These are phyloP conservation scores for Clavelina lepadiformis DNA, from an alignment of 23 tunicate species.

Conservation along the genomic window DNA sequence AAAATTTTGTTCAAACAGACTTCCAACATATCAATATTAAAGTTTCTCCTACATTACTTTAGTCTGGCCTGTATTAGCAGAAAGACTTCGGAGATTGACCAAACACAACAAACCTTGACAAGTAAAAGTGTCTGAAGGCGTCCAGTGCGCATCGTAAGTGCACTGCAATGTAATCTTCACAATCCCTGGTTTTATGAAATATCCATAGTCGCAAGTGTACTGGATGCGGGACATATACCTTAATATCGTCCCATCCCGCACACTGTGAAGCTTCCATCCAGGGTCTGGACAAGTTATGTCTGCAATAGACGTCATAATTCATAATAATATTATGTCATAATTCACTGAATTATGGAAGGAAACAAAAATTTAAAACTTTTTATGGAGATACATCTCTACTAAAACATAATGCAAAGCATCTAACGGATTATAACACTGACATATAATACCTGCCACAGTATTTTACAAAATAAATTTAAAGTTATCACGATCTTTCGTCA, in stretches of 20 bases:
- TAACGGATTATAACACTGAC: no score
- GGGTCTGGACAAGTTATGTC: conserved; percentile 29
- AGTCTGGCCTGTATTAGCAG: no score
- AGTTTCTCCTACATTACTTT: no score
- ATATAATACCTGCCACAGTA: neutral
- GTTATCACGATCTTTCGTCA: neutral
- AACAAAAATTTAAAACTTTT: neutral
- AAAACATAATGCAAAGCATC: no score
- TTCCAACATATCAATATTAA: no score
- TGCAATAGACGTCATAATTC: no score
- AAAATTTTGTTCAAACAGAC: no score
- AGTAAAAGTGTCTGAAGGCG: conserved; percentile 19
- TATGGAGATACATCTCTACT: no score
- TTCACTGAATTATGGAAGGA: neutral
- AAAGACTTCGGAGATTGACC: no score
- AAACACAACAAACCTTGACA: conserved; percentile 45
- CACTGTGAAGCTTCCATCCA: neutral
- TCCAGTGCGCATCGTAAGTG: conserved; percentile 3
- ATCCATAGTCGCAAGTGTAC: conserved; percentile 47
- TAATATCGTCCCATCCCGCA: neutral
- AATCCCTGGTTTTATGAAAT: conserved; percentile 45
- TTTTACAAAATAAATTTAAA: neutral
- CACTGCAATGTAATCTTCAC: conserved; percentile 10
- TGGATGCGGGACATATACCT: conserved; percentile 22
- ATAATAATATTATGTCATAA: no score